Evolutionary conservation across 2,888 invertebrate species (phyloP).

Genomic region (Habrosyne pyritoides): DNA sequence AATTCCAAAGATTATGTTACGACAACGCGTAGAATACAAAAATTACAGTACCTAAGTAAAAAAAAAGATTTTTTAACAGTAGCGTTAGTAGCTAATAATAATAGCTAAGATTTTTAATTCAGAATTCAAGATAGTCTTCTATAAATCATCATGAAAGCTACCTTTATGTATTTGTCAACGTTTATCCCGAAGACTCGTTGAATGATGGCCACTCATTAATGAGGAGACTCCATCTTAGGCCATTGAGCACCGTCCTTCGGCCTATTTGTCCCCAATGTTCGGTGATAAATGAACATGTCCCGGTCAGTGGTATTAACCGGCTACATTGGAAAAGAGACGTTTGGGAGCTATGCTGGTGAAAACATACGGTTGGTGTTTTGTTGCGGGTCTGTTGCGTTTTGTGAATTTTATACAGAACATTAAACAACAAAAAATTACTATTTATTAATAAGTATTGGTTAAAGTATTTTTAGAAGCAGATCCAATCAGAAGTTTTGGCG

Average conservation of each 20-base stretch:
- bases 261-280: slow-evolving; percentile 66
- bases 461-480: no score
- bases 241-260: slow-evolving; percentile 66
- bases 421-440: no score
- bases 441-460: no score
- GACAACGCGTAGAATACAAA: no score
- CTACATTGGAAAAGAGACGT: slow-evolving; percentile 35
- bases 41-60: background rate
- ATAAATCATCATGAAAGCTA: slow-evolving; percentile 69
- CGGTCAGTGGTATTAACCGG: slow-evolving; percentile 51
- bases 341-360: background rate
- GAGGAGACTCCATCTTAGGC: slow-evolving; percentile 58
- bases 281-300: slow-evolving; percentile 68
- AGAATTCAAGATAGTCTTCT: slow-evolving; percentile 22
- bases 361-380: slow-evolving; percentile 20
- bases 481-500: no score
- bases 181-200: slow-evolving; percentile 60
- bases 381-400: background rate
- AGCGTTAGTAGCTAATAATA: background rate
- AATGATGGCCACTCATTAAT: slow-evolving; percentile 71
- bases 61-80: background rate
- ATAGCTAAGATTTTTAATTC: slow-evolving; percentile 7
- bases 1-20: no score
- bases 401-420: background rate
- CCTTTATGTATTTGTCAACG: slow-evolving; percentile 74